Conservation (phyloP, 2,888 invertebrate species). For the Lysandra coridon region DNA sequence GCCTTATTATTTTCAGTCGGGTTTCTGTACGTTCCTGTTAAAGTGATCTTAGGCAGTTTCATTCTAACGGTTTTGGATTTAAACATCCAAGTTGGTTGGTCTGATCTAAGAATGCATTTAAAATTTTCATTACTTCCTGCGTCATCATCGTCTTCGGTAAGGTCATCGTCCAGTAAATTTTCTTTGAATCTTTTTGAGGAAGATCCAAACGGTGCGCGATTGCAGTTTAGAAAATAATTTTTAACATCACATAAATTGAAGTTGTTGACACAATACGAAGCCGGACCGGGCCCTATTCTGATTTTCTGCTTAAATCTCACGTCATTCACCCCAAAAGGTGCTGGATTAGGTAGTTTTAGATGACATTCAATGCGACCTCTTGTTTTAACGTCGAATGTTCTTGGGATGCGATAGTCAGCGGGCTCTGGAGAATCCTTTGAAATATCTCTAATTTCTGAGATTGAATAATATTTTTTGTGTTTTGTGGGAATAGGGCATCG, state of each 20-base stretch:
- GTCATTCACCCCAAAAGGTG: constrained; percentile 60
- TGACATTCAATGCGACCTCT: constrained; percentile 47
- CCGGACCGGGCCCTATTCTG: constrained; percentile 61
- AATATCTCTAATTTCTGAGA: neutral
- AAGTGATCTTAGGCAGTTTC: constrained; percentile 51
- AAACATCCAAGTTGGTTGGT: constrained; percentile 56
- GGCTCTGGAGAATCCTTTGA: constrained; percentile 53
- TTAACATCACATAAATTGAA: constrained; percentile 43
- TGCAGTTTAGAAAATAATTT: constrained; percentile 47
- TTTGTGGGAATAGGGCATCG: constrained; percentile 47
- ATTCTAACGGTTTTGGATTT: constrained; percentile 61
- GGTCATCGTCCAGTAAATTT: neutral
- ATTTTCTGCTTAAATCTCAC: constrained; percentile 52
- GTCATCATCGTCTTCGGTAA: constrained; percentile 40
- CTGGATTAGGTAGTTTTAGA: constrained; percentile 51
- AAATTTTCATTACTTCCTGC: constrained; percentile 35
- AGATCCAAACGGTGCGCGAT: constrained; percentile 56
- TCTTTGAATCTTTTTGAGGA: constrained; percentile 56
- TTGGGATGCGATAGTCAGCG: constrained; percentile 54
- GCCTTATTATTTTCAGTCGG: constrained; percentile 40
- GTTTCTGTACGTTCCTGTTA: constrained; percentile 55
- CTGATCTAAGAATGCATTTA: neutral
- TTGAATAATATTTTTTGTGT: constrained; percentile 35
- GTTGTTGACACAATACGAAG: constrained; percentile 49
- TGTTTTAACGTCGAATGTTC: constrained; percentile 57